Evolutionary conservation across 2,797 vertebrate genomes (phyloP).

Genomic region (Sarcophilus harrisii): DNA sequence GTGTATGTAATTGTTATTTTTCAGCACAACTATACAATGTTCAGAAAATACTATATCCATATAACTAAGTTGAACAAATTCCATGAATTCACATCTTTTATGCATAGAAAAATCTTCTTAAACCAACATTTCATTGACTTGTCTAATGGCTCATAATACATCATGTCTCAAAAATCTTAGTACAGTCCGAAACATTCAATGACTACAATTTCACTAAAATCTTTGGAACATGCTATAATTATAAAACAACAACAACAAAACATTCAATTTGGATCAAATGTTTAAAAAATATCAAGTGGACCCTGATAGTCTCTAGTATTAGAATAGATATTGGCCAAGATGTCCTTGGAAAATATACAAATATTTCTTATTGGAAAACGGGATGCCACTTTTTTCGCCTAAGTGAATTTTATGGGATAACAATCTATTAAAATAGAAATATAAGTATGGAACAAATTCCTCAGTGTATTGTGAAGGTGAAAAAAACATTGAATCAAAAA

Average conservation of each 20-base stretch:
- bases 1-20: not conserved
- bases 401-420: not conserved
- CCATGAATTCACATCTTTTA: not conserved
- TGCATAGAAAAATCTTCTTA: not conserved
- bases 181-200: not conserved
- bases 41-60: not conserved
- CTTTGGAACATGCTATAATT: not conserved
- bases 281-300: not conserved
- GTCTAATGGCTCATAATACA: not conserved
- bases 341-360: not conserved
- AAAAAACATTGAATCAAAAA: not conserved
- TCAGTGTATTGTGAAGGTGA: not conserved
- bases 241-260: not conserved
- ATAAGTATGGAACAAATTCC: not conserved
- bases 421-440: not conserved
- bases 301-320: not conserved
- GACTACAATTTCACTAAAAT: not conserved
- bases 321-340: not conserved
- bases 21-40: not conserved
- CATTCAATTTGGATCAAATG: not conserved
- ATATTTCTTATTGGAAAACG: not conserved
- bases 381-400: not conserved
- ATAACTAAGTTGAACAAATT: not conserved
- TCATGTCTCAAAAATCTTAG: not conserved
- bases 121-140: not conserved